Evolutionary conservation across 1,140 invertebrate genomes (phyloP).

Genomic region (Lutraria rhynchaena): DNA sequence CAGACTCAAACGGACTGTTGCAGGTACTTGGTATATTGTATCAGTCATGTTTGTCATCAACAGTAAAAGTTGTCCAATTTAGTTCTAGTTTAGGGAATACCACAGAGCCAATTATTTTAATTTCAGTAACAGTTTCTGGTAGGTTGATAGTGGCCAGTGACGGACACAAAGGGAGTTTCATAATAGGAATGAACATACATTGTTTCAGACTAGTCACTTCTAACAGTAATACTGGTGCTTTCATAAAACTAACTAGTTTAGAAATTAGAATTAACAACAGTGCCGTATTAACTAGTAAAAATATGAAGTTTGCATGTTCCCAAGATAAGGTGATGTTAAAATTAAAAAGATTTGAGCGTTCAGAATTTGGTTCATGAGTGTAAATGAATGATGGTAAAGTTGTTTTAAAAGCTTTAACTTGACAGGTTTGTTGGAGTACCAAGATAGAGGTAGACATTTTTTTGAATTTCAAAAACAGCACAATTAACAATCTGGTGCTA

Average conservation of each 20-base stretch:
- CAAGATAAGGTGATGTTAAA: slow-evolving; percentile 12
- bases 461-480: not conserved
- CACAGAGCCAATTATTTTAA: not conserved
- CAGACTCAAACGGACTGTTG: not conserved
- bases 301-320: slow-evolving; percentile 28
- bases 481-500: not conserved
- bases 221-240: slow-evolving; percentile 4
- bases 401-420: not conserved
- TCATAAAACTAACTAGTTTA: not conserved
- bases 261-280: not conserved
- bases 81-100: not conserved
- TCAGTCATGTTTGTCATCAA: not conserved
- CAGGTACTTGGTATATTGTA: not conserved
- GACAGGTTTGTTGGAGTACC: not conserved
- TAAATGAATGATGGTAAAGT: slow-evolving; percentile 24
- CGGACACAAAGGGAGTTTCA: slow-evolving; percentile 25
- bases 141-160: not conserved
- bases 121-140: not conserved
- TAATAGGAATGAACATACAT: slow-evolving; percentile 21
- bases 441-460: not conserved
- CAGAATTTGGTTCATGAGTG: not conserved
- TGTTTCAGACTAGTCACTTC: slow-evolving; percentile 17
- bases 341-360: not conserved
- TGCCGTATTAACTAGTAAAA: not conserved
- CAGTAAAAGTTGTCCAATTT: slow-evolving; percentile 4